Percentiles rank a stretch among this genome's conserved stretches.
phyloP scores from a whole-genome alignment of 2,113 vertebrate genomes.

The Erythrolamprus reginae region DNA sequence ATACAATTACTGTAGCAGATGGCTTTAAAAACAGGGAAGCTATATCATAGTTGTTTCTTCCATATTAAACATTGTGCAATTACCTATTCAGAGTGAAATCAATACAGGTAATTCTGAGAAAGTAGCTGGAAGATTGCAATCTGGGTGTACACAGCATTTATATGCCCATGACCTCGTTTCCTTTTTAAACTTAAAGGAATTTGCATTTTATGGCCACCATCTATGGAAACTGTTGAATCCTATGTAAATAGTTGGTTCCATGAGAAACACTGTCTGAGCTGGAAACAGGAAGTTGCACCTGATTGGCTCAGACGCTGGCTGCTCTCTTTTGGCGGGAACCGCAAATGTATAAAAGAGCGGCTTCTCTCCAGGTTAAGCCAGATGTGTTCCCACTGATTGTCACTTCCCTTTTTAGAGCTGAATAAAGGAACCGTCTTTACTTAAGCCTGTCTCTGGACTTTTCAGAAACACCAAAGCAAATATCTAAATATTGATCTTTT shows the following conservation, averaged over 20 bases:
- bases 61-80: slow-evolving; percentile 1
- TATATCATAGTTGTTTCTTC: neutral
- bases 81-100: slow-evolving; percentile 16
- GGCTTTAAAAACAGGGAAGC: neutral
- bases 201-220: slow-evolving; percentile 6
- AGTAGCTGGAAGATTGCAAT: slow-evolving; percentile 14
- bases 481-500: slow-evolving; percentile 2
- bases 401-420: no score
- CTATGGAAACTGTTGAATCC: no score
- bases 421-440: no score
- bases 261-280: no score
- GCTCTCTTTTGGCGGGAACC: no score
- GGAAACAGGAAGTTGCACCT: no score
- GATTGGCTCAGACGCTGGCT: no score
- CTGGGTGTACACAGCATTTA: neutral
- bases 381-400: no score
- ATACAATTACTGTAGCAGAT: neutral
- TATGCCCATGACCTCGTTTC: neutral
- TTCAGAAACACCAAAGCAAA: neutral
- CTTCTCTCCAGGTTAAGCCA: no score
- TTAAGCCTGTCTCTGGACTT: no score
- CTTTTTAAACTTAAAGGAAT: slow-evolving; percentile 14
- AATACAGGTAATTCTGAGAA: slow-evolving; percentile 20
- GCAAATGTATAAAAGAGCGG: no score
- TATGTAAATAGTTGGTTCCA: no score